These are phyloP conservation scores for Leptopilina boulardi DNA, from an alignment of 1,140 invertebrate genomes.

Conservation along the genomic window DNA sequence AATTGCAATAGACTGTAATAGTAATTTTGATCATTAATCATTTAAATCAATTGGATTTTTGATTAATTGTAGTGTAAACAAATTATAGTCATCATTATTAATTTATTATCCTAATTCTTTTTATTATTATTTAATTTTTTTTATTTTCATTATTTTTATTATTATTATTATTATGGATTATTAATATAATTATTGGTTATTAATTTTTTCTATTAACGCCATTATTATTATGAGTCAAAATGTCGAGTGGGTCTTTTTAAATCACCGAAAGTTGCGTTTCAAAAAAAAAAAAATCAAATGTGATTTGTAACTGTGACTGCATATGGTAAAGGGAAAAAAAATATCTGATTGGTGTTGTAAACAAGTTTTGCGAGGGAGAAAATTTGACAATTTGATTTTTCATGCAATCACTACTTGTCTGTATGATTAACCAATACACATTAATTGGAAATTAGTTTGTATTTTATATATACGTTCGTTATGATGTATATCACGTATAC, in stretches of 20 bases:
- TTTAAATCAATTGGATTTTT: too few relatives aligned
- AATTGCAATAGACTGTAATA: too few relatives aligned
- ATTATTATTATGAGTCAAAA: neutral
- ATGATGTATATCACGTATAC: slow-evolving; percentile 9
- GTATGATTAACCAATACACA: neutral
- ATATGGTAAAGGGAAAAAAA: slow-evolving; percentile 1
- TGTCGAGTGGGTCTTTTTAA: neutral
- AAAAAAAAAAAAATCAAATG: neutral
- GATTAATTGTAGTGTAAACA: too few relatives aligned
- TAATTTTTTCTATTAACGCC: too few relatives aligned
- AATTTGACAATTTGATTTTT: slow-evolving; percentile 24
- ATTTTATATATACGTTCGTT: neutral
- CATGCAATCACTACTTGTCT: neutral
- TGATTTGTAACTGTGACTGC: neutral
- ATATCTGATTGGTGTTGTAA: neutral
- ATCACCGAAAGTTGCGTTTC: neutral
- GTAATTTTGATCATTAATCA: too few relatives aligned
- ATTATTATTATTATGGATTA: too few relatives aligned
- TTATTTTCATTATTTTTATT: too few relatives aligned
- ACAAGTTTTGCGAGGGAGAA: neutral
- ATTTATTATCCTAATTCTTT: too few relatives aligned
- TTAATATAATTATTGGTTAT: too few relatives aligned
- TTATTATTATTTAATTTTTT: too few relatives aligned
- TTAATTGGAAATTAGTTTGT: slow-evolving; percentile 12
- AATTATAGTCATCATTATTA: too few relatives aligned